Evolutionary conservation across 2,797 vertebrate species (phyloP).

Genomic region (Brotula barbata): DNA sequence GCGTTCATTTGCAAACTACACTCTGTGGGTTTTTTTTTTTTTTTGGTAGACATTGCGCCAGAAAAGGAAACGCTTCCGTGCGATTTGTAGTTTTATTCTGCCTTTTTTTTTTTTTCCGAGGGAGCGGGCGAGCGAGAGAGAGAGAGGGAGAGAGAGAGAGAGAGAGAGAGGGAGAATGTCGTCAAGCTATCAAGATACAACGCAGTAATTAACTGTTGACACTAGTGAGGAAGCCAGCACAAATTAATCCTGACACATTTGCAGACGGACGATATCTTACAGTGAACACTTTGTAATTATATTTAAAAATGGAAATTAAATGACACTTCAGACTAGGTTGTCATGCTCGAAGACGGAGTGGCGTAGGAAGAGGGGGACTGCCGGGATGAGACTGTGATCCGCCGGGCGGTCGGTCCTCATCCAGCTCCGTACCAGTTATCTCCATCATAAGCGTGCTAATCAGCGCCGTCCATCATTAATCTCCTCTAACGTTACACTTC

Average conservation of each 20-base stretch:
- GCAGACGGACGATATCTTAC: constrained; percentile 99
- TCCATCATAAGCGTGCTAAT: constrained; percentile 52
- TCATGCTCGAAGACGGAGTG: constrained; percentile 96
- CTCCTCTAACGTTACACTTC: constrained; percentile 15
- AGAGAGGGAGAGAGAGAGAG: constrained; percentile 62
- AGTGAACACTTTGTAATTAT: constrained; percentile 99
- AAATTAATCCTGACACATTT: constrained; percentile 99
- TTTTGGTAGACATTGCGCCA: no score
- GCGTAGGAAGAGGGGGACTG: constrained; percentile 85
- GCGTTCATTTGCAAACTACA: constrained; percentile 82
- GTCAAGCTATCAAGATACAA: constrained; percentile 99
- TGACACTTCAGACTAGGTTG: constrained; percentile 99
- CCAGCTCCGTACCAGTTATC: constrained; percentile 46
- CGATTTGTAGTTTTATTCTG: no score
- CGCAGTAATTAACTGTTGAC: constrained; percentile 99
- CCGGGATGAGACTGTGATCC: constrained; percentile 73
- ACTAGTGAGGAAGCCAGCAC: constrained; percentile 99
- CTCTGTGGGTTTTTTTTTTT: constrained; percentile 76
- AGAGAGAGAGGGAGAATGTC: constrained; percentile 92
- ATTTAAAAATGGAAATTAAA: constrained; percentile 99
- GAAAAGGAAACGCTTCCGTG: no score
- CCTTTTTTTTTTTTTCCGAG: constrained; percentile 86
- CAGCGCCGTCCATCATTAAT: constrained; percentile 56
- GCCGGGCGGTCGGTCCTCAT: constrained; percentile 33
- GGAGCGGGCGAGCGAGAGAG: constrained; percentile 64